Evolutionary conservation across 2,888 invertebrate species (phyloP).

Genomic region (Selenia dentaria): DNA sequence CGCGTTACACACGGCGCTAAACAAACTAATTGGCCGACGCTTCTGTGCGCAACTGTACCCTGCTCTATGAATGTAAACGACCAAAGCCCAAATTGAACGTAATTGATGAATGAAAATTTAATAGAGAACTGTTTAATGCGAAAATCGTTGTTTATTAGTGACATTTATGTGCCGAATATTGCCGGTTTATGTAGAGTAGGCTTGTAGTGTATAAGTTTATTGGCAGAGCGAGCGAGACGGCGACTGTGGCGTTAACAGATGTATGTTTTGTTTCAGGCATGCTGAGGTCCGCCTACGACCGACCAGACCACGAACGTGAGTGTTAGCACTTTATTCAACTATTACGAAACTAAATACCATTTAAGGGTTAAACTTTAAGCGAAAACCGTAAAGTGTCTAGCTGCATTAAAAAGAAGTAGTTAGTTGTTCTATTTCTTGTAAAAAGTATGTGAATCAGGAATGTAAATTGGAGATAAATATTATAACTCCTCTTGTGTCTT

Average conservation of each 20-base stretch:
- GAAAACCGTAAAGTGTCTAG: no score
- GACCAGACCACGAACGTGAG: constrained; percentile 83
- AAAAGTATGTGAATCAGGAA: no score
- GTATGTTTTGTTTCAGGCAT: constrained; percentile 63
- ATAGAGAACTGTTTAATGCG: constrained; percentile 32
- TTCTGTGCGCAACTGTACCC: constrained; percentile 54
- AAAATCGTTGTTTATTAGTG: constrained; percentile 31
- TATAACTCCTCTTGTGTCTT: no score
- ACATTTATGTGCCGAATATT: constrained; percentile 39
- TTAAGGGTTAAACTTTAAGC: no score
- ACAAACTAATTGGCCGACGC: constrained; percentile 72
- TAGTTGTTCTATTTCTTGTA: no score
- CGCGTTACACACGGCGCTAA: constrained; percentile 61
- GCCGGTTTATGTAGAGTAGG: constrained; percentile 36
- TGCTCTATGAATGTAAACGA: constrained; percentile 45
- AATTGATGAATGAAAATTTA: constrained; percentile 49
- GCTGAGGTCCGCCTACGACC: constrained; percentile 80
- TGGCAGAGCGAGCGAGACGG: constrained; percentile 3
- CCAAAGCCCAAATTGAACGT: constrained; percentile 38
- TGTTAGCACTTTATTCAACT: no score
- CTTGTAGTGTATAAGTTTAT: constrained; percentile 21
- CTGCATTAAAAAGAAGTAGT: no score
- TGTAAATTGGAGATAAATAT: no score
- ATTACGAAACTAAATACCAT: no score
- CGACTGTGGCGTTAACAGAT: background rate